Evolutionary conservation across 2,113 vertebrate species (phyloP), one percentile per base, ranked within the genome.

Genomic region (Tupaia chinensis): DNA sequence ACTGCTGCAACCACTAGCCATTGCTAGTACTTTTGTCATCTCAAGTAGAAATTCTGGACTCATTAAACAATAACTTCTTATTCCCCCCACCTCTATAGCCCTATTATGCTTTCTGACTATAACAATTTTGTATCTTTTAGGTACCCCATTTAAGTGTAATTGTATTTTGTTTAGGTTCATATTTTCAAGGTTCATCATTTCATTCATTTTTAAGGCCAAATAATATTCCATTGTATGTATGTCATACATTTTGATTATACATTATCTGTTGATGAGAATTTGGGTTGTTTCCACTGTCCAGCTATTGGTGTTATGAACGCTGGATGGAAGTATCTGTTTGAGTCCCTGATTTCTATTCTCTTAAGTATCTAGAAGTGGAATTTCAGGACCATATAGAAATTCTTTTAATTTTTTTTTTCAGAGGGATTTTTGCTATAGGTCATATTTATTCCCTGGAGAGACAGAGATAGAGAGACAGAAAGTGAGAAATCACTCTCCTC

Each of bases 11-110:
- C 17, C 16, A 68, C 27, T 69, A 23, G 83, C 44, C 29, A 7
- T 72, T 93, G 89, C 83, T 29, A 84, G 25, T 90, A 69, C 23
- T 72, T 84, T 76, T 14, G 69, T 82, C 63, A 74, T 78, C 66
- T 87, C 61, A 80, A 20, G 19, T 7, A 86, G 68, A 70, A 94
- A 95, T 44, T 96, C 32, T 82, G 14, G 70, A 77, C 11, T 27
- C 25, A 65, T 32, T 91, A 22, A 93, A 60, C 44, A 88, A 7
- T 19, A 58, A 68, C 0, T 32, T 15, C 23, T 85, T 29, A 15
- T 73, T 6, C 12, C 5, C 32, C 29, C 10, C 27, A 63, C 19
- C 63, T 25, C 20, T 0, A 34, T n/a, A 5, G 34, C 53, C 70
- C 22, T 82, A 25, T 34, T 91, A 44, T 19, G 29, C 58, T 17